Percentiles rank a stretch among this genome's conserved stretches.
Evolutionary conservation across 2,888 invertebrate species (phyloP).

Genomic region (Pycnomerus fuliginosus): DNA sequence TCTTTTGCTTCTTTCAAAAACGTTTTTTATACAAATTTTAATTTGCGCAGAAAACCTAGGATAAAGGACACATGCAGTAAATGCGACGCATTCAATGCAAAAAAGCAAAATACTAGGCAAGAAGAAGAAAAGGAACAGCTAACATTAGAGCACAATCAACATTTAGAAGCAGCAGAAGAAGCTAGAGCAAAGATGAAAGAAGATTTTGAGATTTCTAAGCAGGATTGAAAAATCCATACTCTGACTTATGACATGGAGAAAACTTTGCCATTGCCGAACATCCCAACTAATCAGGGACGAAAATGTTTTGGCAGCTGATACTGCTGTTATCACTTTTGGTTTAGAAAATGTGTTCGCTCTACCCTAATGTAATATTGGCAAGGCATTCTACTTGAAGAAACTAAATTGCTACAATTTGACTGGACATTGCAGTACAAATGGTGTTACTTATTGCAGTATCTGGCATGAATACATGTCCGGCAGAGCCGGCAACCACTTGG

Average conservation of each 20-base stretch:
- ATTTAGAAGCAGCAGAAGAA: conserved; percentile 1
- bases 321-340: too few relatives aligned
- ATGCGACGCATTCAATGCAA: not conserved
- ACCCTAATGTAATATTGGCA: not conserved
- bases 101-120: not conserved
- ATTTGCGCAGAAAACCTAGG: too few relatives aligned
- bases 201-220: conserved; percentile 4
- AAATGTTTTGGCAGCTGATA: too few relatives aligned
- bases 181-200: conserved; percentile 6
- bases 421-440: too few relatives aligned
- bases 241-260: conserved; percentile 48
- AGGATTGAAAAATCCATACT: conserved; percentile 44
- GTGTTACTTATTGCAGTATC: too few relatives aligned
- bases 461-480: too few relatives aligned
- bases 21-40: too few relatives aligned
- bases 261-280: conserved; percentile 18
- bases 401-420: too few relatives aligned
- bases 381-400: too few relatives aligned
- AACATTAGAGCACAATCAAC: not conserved
- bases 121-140: not conserved
- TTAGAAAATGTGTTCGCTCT: not conserved
- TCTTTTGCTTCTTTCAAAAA: not conserved
- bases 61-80: not conserved
- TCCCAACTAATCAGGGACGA: conserved; percentile 16
- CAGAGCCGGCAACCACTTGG: not conserved